Conservation (phyloP, 2,113 vertebrate genomes). For the Melanotaenia duboulayi region DNA sequence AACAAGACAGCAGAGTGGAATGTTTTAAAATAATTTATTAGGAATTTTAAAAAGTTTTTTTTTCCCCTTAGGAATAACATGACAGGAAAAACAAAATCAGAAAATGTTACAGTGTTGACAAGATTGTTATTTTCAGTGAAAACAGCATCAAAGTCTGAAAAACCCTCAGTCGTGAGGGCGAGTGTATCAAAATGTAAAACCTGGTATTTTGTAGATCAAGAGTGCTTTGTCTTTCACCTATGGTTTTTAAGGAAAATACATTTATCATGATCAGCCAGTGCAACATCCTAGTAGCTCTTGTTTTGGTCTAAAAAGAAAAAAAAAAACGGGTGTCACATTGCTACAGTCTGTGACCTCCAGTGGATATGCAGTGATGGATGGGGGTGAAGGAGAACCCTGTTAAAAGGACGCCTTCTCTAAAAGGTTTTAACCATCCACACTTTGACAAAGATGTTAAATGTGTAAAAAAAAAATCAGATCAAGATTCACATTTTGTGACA, state of each 20-base stretch:
- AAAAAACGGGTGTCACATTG: conserved; percentile 57
- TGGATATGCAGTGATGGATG: conserved; percentile 64
- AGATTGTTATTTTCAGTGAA: conserved; percentile 87
- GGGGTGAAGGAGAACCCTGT: conserved; percentile 12
- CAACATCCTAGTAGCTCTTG: conserved; percentile 65
- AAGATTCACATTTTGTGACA: conserved; percentile 81
- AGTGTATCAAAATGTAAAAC: conserved; percentile 67
- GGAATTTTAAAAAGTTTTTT: conserved; percentile 91
- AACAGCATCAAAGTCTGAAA: conserved; percentile 73
- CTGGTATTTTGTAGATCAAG: conserved; percentile 43
- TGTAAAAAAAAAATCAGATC: conserved; percentile 57
- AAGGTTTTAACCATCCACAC: conserved; percentile 52
- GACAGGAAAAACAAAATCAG: conserved; percentile 71
- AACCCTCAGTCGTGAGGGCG: conserved; percentile 42
- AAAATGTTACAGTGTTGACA: conserved; percentile 93
- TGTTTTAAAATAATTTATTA: conserved; percentile 99
- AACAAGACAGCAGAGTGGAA: conserved; percentile 65
- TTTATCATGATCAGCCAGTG: conserved; percentile 67
- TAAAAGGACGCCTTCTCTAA: conserved; percentile 45
- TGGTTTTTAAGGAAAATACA: conserved; percentile 40
- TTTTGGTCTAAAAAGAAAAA: conserved; percentile 68
- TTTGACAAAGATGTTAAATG: conserved; percentile 71
- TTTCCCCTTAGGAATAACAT: conserved; percentile 79
- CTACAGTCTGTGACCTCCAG: conserved; percentile 75
- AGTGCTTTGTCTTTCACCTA: conserved; percentile 68